Conservation (phyloP, 2,797 vertebrate species). For the Falco berigora region DNA sequence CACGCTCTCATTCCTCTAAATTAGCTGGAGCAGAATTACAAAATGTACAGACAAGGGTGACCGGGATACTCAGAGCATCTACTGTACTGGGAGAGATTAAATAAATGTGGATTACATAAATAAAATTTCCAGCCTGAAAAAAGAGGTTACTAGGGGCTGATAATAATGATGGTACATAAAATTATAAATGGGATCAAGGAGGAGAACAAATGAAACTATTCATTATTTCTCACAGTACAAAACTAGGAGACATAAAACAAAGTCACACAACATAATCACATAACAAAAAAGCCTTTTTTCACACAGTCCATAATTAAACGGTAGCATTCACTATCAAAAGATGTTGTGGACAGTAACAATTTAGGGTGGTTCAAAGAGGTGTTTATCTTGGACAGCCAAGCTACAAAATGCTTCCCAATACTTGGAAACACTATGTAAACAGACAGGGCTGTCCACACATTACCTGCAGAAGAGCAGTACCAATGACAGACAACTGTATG, state of each 20-base stretch:
- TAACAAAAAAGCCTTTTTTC: neutral
- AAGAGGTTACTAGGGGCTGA: neutral
- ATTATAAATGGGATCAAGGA: neutral
- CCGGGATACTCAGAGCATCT: neutral
- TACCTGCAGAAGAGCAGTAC: neutral
- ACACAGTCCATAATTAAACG: neutral
- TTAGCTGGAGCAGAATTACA: neutral
- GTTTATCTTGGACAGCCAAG: neutral
- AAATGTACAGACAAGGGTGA: neutral
- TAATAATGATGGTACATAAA: neutral
- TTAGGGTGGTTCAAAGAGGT: neutral
- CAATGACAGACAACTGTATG: neutral
- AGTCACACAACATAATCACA: neutral
- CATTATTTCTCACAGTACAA: neutral
- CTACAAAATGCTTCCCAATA: neutral
- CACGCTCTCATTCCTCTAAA: neutral
- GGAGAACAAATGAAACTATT: neutral
- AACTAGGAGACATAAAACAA: neutral
- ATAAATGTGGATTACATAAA: neutral
- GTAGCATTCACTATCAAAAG: neutral
- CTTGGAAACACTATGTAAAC: neutral
- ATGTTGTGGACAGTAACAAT: neutral
- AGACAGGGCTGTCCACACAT: neutral
- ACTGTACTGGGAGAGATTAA: neutral
- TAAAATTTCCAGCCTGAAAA: neutral